Base-by-base conservation (phyloP, 2,888 invertebrate genomes). In the Bimastos eiseni region DNA sequence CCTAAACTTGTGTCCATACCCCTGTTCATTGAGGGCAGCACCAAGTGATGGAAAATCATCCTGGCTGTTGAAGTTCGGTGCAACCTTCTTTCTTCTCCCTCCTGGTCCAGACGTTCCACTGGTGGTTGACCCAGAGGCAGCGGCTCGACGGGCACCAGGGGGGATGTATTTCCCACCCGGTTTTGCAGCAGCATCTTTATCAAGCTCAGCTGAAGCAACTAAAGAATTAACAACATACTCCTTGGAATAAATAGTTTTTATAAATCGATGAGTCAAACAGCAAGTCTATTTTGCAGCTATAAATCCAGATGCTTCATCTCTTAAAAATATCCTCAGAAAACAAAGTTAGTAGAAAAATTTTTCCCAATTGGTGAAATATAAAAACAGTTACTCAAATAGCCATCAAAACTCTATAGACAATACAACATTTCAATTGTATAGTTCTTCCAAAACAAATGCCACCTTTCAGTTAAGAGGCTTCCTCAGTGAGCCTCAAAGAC, bases 31-130 rank as follows among this genome's bases (percentile, higher is more conserved):
- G 24, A 38, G n/a, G 33, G 90, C 90, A 37, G 44, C 86, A 84
- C 34, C 90, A 30, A 90, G 90, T 6, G 83, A 83, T 13, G 90
- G 90, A 84, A 90, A 90, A 41, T 90, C 90, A 19, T 90, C 90
- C 41, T 83, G 83, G 41, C 90, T 90, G 37, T 37, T 41, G 38
- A 90, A n/a, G 44, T 90, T 84, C 15, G 90, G 90, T 13, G 90
- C 90, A 36, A 37, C 36, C 33, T 90, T 90, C 90, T 83, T 84
- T 49, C 84, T 90, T 41, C 90, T 34, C 17, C 37, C 83, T 84
- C 90, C 90, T 36, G 38, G 38, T n/a, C 84, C 84, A 44, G 24
- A 5, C n/a, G 37, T 11, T 3, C n/a, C 24, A 1, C 5, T 19
- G 5, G 30, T 24, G 11, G 30, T 34, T n/a, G 83, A 0, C 2